These are phyloP conservation scores for Cherax quadricarinatus DNA, from an alignment of 1,140 invertebrate genomes.

Conservation along the genomic window DNA sequence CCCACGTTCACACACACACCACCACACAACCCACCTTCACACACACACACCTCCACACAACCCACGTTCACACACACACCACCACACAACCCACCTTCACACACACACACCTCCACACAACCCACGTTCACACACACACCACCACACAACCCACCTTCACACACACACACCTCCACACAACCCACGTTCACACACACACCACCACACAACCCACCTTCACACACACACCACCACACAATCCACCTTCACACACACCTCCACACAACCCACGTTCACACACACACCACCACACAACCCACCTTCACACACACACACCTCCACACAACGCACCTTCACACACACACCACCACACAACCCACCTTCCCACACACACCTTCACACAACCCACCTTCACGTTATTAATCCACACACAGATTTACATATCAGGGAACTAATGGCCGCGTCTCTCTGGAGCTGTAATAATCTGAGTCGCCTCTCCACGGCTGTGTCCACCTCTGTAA, in stretches of 20 bases:
- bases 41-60: conserved; percentile 14
- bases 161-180: conserved; percentile 14
- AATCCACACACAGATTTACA: no score
- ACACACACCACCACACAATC: conserved; percentile 10
- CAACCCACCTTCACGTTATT: neutral
- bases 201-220: conserved; percentile 5
- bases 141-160: no score
- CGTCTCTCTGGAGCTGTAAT: no score
- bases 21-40: no score
- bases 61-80: conserved; percentile 20
- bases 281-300: conserved; percentile 11
- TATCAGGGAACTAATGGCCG: no score
- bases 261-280: conserved; percentile 21
- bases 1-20: neutral
- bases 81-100: neutral
- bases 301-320: conserved; percentile 17
- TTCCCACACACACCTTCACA: conserved; percentile 9
- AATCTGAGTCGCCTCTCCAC: no score
- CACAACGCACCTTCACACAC: conserved; percentile 18
- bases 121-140: neutral
- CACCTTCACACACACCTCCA: neutral
- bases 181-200: conserved; percentile 20
- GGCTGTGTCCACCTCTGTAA: no score
- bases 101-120: conserved; percentile 22
- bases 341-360: conserved; percentile 11